phyloP scores from a whole-genome alignment of 2,888 invertebrate genomes.

The Oligia fasciuncula region DNA sequence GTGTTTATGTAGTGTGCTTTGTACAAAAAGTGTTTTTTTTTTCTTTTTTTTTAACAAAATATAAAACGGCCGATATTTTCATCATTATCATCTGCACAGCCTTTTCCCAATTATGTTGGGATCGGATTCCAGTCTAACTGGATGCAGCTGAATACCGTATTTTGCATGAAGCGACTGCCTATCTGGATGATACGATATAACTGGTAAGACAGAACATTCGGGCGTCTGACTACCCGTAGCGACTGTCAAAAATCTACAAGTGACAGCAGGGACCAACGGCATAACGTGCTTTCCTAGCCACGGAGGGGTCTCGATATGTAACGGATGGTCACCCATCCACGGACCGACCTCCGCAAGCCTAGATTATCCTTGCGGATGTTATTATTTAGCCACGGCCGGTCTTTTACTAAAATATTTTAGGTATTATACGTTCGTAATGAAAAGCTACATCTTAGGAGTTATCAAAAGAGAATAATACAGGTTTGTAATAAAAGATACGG shows the following conservation, averaged over 20 bases:
- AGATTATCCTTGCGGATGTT: not conserved
- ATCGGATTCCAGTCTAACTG: not conserved
- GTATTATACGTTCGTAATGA: constrained; percentile 7
- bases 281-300: not conserved
- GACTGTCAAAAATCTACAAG: not conserved
- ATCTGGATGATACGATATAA: not conserved
- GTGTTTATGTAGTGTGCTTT: no score
- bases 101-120: not conserved
- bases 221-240: not conserved
- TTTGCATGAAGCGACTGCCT: not conserved
- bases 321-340: not conserved
- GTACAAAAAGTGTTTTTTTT: no score
- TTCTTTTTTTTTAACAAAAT: not conserved
- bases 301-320: not conserved
- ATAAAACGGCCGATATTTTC: not conserved
- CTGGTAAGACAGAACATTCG: not conserved
- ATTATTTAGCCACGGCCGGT: not conserved
- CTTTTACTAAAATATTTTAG: constrained; percentile 20
- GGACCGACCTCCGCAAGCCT: not conserved
- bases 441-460: constrained; percentile 32
- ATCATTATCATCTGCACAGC: not conserved
- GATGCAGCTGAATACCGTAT: not conserved
- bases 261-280: not conserved
- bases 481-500: constrained; percentile 40
- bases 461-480: constrained; percentile 40